A percentile compares a stretch with the other conserved stretches of the same genome.
Evolutionary conservation across 2,113 vertebrate species (phyloP).

Genomic region (Tauraco erythrolophus): DNA sequence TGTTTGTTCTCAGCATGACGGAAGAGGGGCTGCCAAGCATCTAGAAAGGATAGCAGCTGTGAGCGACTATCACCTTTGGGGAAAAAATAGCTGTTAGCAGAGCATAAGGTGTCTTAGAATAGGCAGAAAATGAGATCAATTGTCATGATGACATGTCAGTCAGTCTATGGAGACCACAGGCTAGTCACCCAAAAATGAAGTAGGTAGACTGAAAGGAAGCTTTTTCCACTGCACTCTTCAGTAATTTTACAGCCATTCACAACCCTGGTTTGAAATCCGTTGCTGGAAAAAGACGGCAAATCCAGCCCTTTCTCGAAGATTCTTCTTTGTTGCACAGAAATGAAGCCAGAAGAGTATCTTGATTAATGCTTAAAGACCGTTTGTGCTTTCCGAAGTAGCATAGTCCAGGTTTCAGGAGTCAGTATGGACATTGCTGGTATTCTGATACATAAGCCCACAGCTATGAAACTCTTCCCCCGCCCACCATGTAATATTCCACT

Average conservation of each 20-base stretch:
- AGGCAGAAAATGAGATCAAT: background rate
- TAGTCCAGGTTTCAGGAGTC: background rate
- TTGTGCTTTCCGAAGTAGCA: background rate
- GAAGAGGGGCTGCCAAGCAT: background rate
- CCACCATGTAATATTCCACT: background rate
- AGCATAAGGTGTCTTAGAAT: background rate
- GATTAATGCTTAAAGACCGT: background rate
- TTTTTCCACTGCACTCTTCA: background rate
- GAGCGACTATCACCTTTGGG: background rate
- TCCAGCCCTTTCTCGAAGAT: background rate
- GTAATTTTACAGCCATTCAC: background rate
- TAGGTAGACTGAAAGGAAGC: background rate
- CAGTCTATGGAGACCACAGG: background rate
- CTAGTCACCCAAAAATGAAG: background rate
- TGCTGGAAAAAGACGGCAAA: background rate
- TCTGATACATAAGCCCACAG: background rate
- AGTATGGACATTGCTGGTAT: background rate
- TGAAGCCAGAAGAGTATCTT: background rate
- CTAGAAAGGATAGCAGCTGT: background rate
- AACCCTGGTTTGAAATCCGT: background rate
- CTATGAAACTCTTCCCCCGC: background rate
- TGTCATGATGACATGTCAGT: background rate
- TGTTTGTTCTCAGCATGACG: constrained; percentile 12
- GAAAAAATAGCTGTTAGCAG: background rate
- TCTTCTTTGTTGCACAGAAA: background rate